These are phyloP conservation scores for Delia radicum DNA, from an alignment of 1,140 invertebrate genomes.

Conservation along the genomic window DNA sequence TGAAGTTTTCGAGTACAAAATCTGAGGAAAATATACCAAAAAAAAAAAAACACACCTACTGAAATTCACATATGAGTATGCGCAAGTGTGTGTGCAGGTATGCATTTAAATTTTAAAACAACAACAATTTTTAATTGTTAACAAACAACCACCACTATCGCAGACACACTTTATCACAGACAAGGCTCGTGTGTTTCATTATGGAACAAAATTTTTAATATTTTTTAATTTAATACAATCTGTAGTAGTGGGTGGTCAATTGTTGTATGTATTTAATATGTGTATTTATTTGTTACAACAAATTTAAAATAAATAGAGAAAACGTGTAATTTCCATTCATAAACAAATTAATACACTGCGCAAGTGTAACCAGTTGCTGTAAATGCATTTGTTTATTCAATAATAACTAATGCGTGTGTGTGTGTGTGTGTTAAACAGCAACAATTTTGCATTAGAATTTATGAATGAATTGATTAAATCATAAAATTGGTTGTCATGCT, in stretches of 20 bases:
- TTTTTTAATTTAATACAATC: neutral
- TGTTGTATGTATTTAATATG: neutral
- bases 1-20: neutral
- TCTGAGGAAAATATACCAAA: neutral
- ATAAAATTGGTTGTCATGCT: neutral
- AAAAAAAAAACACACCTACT: no score
- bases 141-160: no score
- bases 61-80: neutral
- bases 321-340: neutral
- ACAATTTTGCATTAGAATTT: neutral
- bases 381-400: no score
- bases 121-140: no score
- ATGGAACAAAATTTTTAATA: neutral
- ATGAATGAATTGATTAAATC: neutral
- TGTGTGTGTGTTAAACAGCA: neutral
- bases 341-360: neutral
- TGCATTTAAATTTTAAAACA: neutral
- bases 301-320: neutral
- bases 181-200: no score
- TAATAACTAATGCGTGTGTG: no score
- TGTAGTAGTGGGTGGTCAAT: neutral
- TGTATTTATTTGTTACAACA: neutral
- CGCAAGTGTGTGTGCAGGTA: neutral
- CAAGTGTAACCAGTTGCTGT: neutral
- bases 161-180: no score